Percentiles rank a stretch among this genome's conserved stretches.
Conservation (phyloP, 2,888 invertebrate genomes). For the Cotesia congregata region DNA sequence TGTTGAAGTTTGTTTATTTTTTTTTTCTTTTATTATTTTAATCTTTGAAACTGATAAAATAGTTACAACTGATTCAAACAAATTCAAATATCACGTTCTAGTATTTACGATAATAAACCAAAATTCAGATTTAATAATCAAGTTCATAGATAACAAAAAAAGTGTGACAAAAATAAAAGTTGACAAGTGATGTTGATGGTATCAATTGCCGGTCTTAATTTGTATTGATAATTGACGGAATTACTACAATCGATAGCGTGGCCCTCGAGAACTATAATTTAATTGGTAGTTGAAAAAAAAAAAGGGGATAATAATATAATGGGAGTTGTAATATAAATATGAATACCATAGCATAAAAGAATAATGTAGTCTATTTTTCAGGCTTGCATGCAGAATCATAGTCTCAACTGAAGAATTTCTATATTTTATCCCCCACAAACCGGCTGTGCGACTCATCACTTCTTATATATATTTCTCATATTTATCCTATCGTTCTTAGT, state of each 20-base stretch:
- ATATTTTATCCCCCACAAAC: conserved; percentile 1
- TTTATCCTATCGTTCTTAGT: neutral
- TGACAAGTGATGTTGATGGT: neutral
- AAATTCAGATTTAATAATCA: neutral
- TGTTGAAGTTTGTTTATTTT: too few species aligned
- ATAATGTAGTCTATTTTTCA: neutral
- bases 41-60: too few species aligned
- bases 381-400: neutral
- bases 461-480: neutral
- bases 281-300: neutral
- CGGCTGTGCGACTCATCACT: neutral
- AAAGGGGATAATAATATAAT: neutral
- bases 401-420: neutral
- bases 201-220: neutral
- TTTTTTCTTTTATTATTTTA: too few species aligned
- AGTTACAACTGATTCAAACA: too few species aligned
- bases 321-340: neutral
- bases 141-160: neutral
- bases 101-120: neutral
- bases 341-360: neutral
- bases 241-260: neutral
- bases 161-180: neutral
- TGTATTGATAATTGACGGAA: neutral
- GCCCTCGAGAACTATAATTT: neutral
- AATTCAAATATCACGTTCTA: neutral